Evolutionary conservation across 2,888 invertebrate genomes (phyloP), one percentile per base, ranked within the genome.

Genomic region (Perdita meconis): DNA sequence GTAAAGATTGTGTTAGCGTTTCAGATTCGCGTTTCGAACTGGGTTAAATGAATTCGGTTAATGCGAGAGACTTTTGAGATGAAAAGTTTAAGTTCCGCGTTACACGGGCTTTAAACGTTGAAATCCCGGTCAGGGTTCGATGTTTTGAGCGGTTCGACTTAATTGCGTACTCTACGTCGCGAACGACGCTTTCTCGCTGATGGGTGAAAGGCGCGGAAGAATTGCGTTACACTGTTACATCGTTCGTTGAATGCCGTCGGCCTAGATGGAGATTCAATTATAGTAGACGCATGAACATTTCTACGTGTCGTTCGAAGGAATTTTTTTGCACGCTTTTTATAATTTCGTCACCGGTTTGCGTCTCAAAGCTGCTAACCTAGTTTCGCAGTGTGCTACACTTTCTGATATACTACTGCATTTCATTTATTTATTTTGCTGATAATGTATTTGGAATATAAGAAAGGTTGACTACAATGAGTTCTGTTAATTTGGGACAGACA

Each of bases 51-150:
- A 59, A 47, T 51, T n/a, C 57, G 38, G 71, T 30, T 60, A 60
- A 60, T 38, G 57, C 12, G 22, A 13, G 10, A 16, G 10, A 30
- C 51, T 30, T 19, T n/a, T 22, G 26, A 36, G 12, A 19, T 51
- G 24, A 13, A 50, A 16, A 34, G 56, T 13, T 38, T 26, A 59
- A 19, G 59, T 68, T 42, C 42, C n/a, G 13, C 12, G 24, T 6
- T 24, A 10, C 1, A 42, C 30, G 30, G 6, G 2, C 6, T 24
- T 65, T 24, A 57, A 19, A n/a, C 10, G 50, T 26, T 0, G 53
- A 51, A 44, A 60, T 60, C 19, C 59, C 53, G 69, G 59, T 47
- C 59, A 70, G 59, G 72, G 68, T 73, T 42, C 60, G 50, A 26
- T 60, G 8, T 60, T 65, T 56, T n/a, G 34, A 50, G 30, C 55